Percentiles rank a stretch among this genome's conserved stretches.
Conservation (phyloP, 2,888 invertebrate species). For the Melangyna quadrimaculata region DNA sequence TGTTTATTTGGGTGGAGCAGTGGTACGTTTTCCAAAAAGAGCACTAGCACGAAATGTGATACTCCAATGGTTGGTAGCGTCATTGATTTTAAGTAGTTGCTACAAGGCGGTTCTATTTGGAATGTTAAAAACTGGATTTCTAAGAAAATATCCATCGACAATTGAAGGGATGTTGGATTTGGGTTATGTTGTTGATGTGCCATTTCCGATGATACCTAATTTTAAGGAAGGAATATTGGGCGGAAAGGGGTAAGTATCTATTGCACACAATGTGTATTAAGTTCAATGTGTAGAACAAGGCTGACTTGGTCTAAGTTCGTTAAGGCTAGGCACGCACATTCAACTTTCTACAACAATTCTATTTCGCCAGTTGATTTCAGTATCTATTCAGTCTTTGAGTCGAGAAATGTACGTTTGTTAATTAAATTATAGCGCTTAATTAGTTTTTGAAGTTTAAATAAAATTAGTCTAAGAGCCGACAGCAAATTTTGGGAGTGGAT, state of each 20-base stretch:
- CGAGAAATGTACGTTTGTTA: no score
- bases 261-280: background rate
- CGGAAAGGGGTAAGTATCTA: constrained; percentile 20
- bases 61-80: constrained; percentile 50
- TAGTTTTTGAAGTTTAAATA: no score
- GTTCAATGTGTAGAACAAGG: no score
- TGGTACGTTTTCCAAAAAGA: constrained; percentile 32
- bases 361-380: no score
- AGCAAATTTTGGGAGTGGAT: no score
- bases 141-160: constrained; percentile 34
- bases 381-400: no score
- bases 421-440: no score
- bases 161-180: constrained; percentile 44
- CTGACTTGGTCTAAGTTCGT: no score
- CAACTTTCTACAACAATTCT: no score
- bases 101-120: constrained; percentile 52
- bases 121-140: constrained; percentile 51
- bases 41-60: constrained; percentile 29
- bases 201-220: constrained; percentile 37
- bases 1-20: constrained; percentile 50
- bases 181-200: constrained; percentile 41
- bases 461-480: no score
- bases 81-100: constrained; percentile 48
- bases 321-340: no score
- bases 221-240: constrained; percentile 47